Evolutionary conservation across 2,888 invertebrate species (phyloP).

Genomic region (Lymantria monacha): DNA sequence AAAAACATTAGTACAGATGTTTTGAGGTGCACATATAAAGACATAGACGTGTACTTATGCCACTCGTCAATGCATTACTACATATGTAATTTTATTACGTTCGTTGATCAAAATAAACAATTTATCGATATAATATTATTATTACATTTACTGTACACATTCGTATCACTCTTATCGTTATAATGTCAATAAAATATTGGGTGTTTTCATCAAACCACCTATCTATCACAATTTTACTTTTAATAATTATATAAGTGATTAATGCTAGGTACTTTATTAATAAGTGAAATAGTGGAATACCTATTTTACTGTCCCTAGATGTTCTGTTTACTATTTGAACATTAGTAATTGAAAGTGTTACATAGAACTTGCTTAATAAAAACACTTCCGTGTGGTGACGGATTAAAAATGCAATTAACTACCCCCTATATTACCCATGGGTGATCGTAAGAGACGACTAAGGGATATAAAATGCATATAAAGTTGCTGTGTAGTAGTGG

Average conservation of each 20-base stretch:
- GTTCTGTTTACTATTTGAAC: too few species aligned
- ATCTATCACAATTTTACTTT: slow-evolving; percentile 23
- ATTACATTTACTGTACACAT: slow-evolving; percentile 39
- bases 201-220: slow-evolving; percentile 31
- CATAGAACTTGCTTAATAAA: too few species aligned
- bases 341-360: too few species aligned
- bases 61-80: slow-evolving; percentile 43
- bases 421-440: too few species aligned
- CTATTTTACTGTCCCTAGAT: too few species aligned
- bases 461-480: too few species aligned
- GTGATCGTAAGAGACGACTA: too few species aligned
- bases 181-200: slow-evolving; percentile 53
- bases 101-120: slow-evolving; percentile 46
- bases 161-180: slow-evolving; percentile 51
- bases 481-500: too few species aligned
- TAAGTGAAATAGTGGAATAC: too few species aligned
- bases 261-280: too few species aligned
- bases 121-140: slow-evolving; percentile 58
- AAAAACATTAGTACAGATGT: slow-evolving; percentile 51
- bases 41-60: slow-evolving; percentile 44
- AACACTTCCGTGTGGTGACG: too few species aligned
- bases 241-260: neutral
- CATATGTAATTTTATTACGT: slow-evolving; percentile 27
- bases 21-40: slow-evolving; percentile 27
- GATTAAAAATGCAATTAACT: too few species aligned